These are phyloP conservation scores for Thera britannica DNA, from an alignment of 2,888 invertebrate genomes.

Conservation along the genomic window DNA sequence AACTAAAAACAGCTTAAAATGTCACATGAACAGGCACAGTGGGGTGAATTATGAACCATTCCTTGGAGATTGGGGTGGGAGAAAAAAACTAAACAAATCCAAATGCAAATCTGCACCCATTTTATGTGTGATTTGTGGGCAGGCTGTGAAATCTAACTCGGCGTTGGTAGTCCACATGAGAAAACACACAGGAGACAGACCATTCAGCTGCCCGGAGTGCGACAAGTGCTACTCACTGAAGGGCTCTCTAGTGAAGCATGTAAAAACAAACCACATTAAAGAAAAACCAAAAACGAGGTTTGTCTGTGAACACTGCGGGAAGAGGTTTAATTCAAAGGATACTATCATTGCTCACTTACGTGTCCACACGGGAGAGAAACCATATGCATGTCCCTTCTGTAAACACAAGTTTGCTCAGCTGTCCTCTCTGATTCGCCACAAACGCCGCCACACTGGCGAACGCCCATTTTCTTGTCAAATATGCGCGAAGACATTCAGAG, in stretches of 20 bases:
- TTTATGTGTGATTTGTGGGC: constrained; percentile 68
- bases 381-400: constrained; percentile 70
- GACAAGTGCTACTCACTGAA: constrained; percentile 62
- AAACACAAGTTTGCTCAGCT: constrained; percentile 66
- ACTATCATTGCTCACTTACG: constrained; percentile 74
- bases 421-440: constrained; percentile 72
- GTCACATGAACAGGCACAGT: constrained; percentile 35
- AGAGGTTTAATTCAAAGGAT: constrained; percentile 68
- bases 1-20: constrained; percentile 33
- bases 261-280: constrained; percentile 58
- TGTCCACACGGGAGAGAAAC: constrained; percentile 72
- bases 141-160: constrained; percentile 60
- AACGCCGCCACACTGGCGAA: constrained; percentile 74
- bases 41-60: constrained; percentile 15
- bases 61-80: constrained; percentile 40
- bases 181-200: constrained; percentile 75
- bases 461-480: constrained; percentile 68
- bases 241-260: constrained; percentile 68
- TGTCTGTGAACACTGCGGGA: constrained; percentile 76
- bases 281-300: constrained; percentile 47
- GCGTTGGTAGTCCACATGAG: constrained; percentile 72
- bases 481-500: constrained; percentile 70
- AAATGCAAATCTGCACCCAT: constrained; percentile 50
- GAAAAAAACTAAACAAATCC: constrained; percentile 41
- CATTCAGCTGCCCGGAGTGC: constrained; percentile 65